Conservation (phyloP, 2,888 invertebrate genomes). For the Lamproptera curius region DNA sequence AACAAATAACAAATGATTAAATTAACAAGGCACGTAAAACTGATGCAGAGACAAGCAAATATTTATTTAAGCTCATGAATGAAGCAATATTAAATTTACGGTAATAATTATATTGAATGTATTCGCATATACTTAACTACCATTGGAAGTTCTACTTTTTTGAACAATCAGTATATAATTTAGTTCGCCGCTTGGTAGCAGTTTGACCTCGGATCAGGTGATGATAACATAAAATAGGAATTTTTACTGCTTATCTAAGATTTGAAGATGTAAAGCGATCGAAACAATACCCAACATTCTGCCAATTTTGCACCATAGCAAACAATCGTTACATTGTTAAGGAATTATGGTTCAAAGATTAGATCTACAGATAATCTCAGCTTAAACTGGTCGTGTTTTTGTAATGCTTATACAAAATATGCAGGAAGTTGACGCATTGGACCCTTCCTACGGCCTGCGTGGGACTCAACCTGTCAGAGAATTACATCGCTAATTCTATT, state of each 20-base stretch:
- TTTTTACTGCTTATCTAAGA: background rate
- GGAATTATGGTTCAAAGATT: conserved; percentile 39
- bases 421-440: conserved; percentile 68
- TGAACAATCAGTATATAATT: no score
- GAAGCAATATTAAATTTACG: no score
- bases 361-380: conserved; percentile 49
- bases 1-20: no score
- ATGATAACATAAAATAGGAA: no score
- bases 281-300: background rate
- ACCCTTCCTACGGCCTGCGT: conserved; percentile 35
- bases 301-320: background rate
- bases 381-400: conserved; percentile 34
- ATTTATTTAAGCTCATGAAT: no score
- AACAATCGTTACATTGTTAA: conserved; percentile 19
- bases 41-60: no score
- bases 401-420: conserved; percentile 38
- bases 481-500: conserved; percentile 45
- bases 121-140: no score
- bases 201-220: no score
- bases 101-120: no score
- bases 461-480: conserved; percentile 32
- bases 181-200: no score
- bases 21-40: no score
- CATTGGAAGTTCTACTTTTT: no score
- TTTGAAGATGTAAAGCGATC: background rate